Conservation (phyloP, 2,888 invertebrate species). For the Enoplolaimus lenunculus region DNA sequence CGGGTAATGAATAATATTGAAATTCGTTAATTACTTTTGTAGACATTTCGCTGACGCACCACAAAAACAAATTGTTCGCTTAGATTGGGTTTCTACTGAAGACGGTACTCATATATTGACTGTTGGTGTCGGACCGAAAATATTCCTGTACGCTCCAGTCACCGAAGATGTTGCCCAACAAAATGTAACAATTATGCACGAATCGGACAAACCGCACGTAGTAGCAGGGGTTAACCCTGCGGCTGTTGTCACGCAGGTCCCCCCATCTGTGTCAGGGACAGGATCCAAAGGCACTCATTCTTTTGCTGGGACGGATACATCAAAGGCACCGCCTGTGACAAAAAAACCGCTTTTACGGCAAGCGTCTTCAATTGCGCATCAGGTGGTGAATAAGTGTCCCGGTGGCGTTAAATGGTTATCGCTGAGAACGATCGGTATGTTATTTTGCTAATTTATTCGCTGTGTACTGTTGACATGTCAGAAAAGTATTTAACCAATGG, state of each 20-base stretch:
- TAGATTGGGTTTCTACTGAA: slow-evolving; percentile 96
- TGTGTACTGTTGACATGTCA: too few relatives aligned
- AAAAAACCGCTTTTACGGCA: slow-evolving; percentile 26
- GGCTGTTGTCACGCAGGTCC: too few relatives aligned
- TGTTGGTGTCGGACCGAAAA: slow-evolving; percentile 51
- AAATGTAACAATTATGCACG: slow-evolving; percentile 70
- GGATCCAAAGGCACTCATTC: slow-evolving; percentile 28
- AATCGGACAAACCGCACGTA: slow-evolving; percentile 30
- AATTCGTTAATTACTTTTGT: not conserved
- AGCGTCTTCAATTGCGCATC: not conserved
- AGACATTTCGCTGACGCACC: slow-evolving; percentile 26
- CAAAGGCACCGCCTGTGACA: slow-evolving; percentile 25
- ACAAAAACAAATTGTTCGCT: slow-evolving; percentile 24
- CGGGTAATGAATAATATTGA: too few relatives aligned
- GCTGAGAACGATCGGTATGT: not conserved
- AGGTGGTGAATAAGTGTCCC: slow-evolving; percentile 52
- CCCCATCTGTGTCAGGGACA: too few relatives aligned
- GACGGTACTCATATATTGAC: slow-evolving; percentile 95
- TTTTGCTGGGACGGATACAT: slow-evolving; percentile 27
- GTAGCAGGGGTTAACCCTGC: slow-evolving; percentile 28
- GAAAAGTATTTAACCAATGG: too few relatives aligned
- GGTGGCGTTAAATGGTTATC: slow-evolving; percentile 25
- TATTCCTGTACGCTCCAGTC: slow-evolving; percentile 77
- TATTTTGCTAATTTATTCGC: too few relatives aligned
- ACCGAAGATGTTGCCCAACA: slow-evolving; percentile 87